Conservation (phyloP, 2,888 invertebrate genomes). For the Hybos culiciformis region DNA sequence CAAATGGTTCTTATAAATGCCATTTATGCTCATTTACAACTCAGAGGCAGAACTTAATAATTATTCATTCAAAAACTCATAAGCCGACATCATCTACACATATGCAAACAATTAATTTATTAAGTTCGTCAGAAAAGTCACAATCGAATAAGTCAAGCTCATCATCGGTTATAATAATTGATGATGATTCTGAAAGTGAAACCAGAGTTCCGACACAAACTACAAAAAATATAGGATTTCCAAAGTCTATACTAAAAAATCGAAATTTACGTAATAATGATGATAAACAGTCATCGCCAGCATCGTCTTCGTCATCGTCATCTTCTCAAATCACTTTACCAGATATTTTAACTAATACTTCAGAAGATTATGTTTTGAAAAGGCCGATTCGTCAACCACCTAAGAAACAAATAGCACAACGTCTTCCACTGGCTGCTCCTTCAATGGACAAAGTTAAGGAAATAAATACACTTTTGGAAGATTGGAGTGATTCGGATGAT, state of each 20-base stretch:
- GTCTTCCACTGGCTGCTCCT: no score
- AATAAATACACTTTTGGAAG: no score
- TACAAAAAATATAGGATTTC: slow-evolving; percentile 1
- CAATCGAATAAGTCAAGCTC: slow-evolving; percentile 18
- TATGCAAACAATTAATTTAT: slow-evolving; percentile 20
- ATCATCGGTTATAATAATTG: slow-evolving; percentile 28
- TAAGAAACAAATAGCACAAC: no score
- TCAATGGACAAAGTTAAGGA: no score
- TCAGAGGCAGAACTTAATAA: slow-evolving; percentile 55
- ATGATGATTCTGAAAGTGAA: slow-evolving; percentile 22
- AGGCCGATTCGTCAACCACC: no score
- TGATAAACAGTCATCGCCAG: not conserved
- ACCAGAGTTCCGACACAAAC: slow-evolving; percentile 16
- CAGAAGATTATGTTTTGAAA: no score
- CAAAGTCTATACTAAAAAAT: not conserved
- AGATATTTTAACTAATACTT: no score
- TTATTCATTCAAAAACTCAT: slow-evolving; percentile 59
- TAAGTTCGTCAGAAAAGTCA: not conserved
- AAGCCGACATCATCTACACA: slow-evolving; percentile 15
- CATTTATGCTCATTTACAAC: slow-evolving; percentile 51
- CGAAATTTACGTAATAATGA: not conserved
- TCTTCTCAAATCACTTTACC: no score
- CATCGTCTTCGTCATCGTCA: not conserved
- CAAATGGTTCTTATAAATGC: slow-evolving; percentile 42
- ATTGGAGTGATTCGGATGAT: no score